Evolutionary conservation across 2,888 invertebrate genomes (phyloP).

Genomic region (Ormyrus nitidulus): DNA sequence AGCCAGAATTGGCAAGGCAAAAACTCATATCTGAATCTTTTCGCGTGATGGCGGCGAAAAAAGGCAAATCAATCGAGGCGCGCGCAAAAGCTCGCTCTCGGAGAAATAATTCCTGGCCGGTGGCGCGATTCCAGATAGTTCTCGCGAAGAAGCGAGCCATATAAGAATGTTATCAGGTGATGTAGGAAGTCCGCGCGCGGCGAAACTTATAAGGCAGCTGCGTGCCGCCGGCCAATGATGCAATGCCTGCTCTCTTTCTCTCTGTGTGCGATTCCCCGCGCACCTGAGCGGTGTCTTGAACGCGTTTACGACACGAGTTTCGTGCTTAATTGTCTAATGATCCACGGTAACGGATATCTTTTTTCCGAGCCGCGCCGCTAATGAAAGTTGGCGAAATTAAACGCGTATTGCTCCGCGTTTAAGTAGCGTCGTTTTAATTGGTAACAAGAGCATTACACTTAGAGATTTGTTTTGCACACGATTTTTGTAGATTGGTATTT

Average conservation of each 20-base stretch:
- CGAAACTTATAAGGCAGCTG: conserved; percentile 65
- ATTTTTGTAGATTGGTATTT: too few relatives aligned
- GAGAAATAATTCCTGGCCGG: conserved; percentile 29
- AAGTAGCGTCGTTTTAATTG: too few relatives aligned
- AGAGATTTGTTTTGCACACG: too few relatives aligned
- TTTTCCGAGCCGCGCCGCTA: not conserved
- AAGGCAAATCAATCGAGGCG: conserved; percentile 7
- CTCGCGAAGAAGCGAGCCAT: conserved; percentile 61
- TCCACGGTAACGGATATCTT: conserved; percentile 30
- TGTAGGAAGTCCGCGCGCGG: conserved; percentile 66
- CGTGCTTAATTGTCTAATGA: conserved; percentile 52
- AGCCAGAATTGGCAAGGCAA: conserved; percentile 20
- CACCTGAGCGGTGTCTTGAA: conserved; percentile 51
- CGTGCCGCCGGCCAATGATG: conserved; percentile 21
- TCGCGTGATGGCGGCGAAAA: not conserved
- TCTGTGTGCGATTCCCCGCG: not conserved
- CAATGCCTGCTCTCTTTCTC: conserved; percentile 11
- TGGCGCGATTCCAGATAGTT: not conserved
- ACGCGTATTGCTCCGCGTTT: too few relatives aligned
- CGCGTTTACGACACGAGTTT: conserved; percentile 43
- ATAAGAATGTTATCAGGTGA: conserved; percentile 68
- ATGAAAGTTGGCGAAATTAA: too few relatives aligned
- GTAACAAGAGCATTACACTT: too few relatives aligned
- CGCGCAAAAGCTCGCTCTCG: not conserved
- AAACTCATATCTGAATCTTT: conserved; percentile 32